Conservation (phyloP, 1,140 invertebrate genomes). For the Dysdera silvatica region DNA sequence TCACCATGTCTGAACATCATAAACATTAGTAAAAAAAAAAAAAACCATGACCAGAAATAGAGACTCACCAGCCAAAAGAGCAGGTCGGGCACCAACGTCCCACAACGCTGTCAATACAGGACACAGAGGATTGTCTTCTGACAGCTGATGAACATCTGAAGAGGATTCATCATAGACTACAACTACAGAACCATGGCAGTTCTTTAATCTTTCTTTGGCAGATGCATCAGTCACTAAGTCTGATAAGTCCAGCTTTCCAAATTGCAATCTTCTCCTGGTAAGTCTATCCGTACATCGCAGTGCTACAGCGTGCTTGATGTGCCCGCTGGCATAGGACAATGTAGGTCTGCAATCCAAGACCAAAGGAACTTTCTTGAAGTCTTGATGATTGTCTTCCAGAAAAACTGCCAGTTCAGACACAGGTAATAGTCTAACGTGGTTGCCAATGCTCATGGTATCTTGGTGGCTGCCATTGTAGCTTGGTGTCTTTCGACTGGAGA, state of each 20-base stretch:
- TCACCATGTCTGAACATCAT: no score
- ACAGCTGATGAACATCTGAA: conserved; percentile 53
- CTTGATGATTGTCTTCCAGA: not conserved
- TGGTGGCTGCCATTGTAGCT: not conserved
- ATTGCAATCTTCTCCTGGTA: conserved; percentile 58
- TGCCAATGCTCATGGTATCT: not conserved
- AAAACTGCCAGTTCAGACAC: conserved; percentile 11
- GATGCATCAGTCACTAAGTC: conserved; percentile 57
- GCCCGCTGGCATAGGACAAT: conserved; percentile 60
- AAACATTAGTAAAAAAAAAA: no score
- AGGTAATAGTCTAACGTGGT: conserved; percentile 2
- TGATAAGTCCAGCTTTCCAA: conserved; percentile 57
- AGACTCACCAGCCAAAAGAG: conserved; percentile 60
- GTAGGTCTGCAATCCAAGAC: conserved; percentile 62
- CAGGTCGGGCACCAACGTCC: conserved; percentile 61
- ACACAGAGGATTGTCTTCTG: conserved; percentile 54
- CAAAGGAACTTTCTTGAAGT: conserved; percentile 35
- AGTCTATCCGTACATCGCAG: conserved; percentile 66
- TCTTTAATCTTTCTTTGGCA: conserved; percentile 55
- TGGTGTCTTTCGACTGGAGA: not conserved
- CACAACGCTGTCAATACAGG: conserved; percentile 59
- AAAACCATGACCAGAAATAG: no score
- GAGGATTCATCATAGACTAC: conserved; percentile 63
- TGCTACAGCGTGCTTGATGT: conserved; percentile 64
- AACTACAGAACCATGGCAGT: conserved; percentile 41